These are phyloP conservation scores for Hirtodrosophila histrioides DNA, from an alignment of 2,888 invertebrate genomes.

Conservation along the genomic window DNA sequence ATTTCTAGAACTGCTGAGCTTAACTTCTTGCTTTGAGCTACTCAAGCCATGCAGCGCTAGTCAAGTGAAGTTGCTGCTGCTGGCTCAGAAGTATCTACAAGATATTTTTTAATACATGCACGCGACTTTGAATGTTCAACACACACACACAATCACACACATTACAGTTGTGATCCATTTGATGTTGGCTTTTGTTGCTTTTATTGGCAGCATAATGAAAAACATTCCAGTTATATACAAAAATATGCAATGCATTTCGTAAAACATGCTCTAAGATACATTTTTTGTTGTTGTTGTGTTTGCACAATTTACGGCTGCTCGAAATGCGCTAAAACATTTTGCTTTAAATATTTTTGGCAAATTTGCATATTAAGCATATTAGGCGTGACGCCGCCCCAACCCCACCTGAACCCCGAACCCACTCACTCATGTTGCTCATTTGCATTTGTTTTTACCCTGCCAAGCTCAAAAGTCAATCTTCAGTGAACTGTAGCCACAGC, in stretches of 20 bases:
- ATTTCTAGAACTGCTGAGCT: slow-evolving; percentile 61
- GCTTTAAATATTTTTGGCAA: slow-evolving; percentile 60
- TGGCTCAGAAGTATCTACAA: slow-evolving; percentile 70
- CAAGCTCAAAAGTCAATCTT: slow-evolving; percentile 40
- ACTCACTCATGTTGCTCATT: slow-evolving; percentile 41
- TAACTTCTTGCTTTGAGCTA: slow-evolving; percentile 58
- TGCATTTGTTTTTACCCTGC: slow-evolving; percentile 46
- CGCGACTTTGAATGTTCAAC: slow-evolving; percentile 48
- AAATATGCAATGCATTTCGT: slow-evolving; percentile 64
- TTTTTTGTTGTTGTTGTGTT: slow-evolving; percentile 19
- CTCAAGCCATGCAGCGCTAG: slow-evolving; percentile 22
- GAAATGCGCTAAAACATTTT: slow-evolving; percentile 36
- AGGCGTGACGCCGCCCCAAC: slow-evolving; percentile 9
- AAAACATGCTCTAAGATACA: neutral
- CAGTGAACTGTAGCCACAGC: slow-evolving; percentile 37
- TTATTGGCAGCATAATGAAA: slow-evolving; percentile 64
- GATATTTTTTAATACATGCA: slow-evolving; percentile 79
- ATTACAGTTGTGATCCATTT: slow-evolving; percentile 51
- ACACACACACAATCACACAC: slow-evolving; percentile 24
- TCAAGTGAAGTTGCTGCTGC: slow-evolving; percentile 10
- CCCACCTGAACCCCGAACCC: neutral
- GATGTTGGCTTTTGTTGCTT: slow-evolving; percentile 46
- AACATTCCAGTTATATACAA: slow-evolving; percentile 57
- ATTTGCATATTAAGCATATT: slow-evolving; percentile 45
- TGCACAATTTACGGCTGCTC: neutral